phyloP scores from a whole-genome alignment of 2,113 vertebrate species.

The Rhagologus leucostigma region DNA sequence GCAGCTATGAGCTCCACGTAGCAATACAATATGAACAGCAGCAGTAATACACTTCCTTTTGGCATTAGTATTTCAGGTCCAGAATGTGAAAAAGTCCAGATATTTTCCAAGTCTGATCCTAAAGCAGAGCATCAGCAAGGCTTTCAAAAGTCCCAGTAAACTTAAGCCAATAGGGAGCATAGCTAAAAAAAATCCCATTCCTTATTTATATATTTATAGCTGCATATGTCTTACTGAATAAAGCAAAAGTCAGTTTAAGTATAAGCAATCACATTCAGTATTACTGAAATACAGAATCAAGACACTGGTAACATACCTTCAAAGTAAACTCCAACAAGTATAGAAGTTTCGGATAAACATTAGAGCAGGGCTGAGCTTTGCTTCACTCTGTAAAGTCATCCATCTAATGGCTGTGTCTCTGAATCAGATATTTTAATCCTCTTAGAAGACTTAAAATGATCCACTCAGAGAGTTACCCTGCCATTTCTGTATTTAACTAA shows the following conservation, averaged over 20 bases:
- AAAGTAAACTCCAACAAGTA: not conserved
- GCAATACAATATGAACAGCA: not conserved
- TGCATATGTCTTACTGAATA: not conserved
- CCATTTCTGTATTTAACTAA: conserved; percentile 29
- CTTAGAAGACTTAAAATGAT: conserved; percentile 48
- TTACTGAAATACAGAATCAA: not conserved
- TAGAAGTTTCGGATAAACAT: conserved; percentile 14
- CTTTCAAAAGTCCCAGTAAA: conserved; percentile 2
- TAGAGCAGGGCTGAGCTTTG: conserved; percentile 4
- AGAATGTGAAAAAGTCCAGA: not conserved
- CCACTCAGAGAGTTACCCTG: conserved; percentile 3
- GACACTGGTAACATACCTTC: not conserved
- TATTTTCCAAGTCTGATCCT: not conserved
- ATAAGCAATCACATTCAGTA: not conserved
- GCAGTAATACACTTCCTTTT: not conserved
- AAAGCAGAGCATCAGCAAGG: not conserved
- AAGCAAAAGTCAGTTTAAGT: not conserved
- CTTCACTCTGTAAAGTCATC: not conserved
- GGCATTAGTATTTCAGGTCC: not conserved
- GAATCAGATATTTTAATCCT: conserved; percentile 56
- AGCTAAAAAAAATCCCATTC: not conserved
- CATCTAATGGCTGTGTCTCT: not conserved
- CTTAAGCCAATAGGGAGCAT: not conserved
- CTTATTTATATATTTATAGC: conserved; percentile 34
- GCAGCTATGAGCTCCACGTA: not conserved